Evolutionary conservation across 2,113 vertebrate genomes (phyloP), one percentile per base, ranked within the genome.

Genomic region (Phalacrocorax brasilianus): DNA sequence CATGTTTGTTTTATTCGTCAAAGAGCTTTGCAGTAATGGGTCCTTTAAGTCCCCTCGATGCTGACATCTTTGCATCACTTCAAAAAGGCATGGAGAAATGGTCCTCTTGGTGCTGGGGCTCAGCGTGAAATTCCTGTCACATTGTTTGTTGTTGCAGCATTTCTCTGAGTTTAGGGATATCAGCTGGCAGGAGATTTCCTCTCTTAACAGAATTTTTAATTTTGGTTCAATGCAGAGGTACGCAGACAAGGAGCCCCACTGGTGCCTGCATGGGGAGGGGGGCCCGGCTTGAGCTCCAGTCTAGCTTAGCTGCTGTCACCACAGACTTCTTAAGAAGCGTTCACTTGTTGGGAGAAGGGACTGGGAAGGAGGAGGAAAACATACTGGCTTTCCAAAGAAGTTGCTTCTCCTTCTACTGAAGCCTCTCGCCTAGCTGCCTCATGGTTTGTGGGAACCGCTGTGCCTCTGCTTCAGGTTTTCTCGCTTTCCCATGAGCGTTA

Each of bases 181-280:
- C 3, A 5, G 56, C 66, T 67, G 79, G 85, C 63, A 85, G 89
- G 95, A 97, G 89, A 95, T 88, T 97, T 97, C 95, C 71, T 95
- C 76, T 91, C 68, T 81, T 93, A 93, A 96, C 50, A 67, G 78
- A 77, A 93, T 94, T 97, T 96, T 97, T 88, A 95, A 97, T 97
- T 97, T 96, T 86, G 85, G 18, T 74, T 63, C 0, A 2, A 33
- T 4, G 32, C 13, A 82, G 87, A 96, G 70, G 47, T 70, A 28
- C 71, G 71, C 33, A 95, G 93, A 59, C 16, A 55, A 74, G 52
- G 74, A 97, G 53, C 35, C 38, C 66, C 91, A 12, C 38, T 88
- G 96, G 82, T 71, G 59, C 76, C 56, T n/a, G 56, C 38, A 32
- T 32, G 78, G 83, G 83, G 33, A 92, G 68, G 66, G 84, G 13